Base-by-base conservation (phyloP, 2,113 vertebrate genomes). In the Himantopus leucocephalus region DNA sequence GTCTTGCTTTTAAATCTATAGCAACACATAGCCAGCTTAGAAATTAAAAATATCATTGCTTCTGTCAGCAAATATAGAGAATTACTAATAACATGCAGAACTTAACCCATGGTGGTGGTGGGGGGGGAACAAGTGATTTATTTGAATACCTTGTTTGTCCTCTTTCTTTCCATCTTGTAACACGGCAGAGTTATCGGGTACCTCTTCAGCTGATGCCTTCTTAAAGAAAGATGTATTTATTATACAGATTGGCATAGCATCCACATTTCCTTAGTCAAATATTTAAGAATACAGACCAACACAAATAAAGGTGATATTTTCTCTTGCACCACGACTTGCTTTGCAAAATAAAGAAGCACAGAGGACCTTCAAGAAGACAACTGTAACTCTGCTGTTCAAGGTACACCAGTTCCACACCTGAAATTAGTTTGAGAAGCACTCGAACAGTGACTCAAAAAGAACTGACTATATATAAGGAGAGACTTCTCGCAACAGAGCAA, bases 71-170 rank as follows among this genome's bases (percentile, higher is more conserved):
- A 92, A 70, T 29, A 71, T 1, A 74, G 13, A 8, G n/a, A 4
- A 34, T 74, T 73, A 87, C 37, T 64, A 50, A 66, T 82, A 90
- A 17, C 16, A 73, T 7, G 35, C 1, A 35, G 16, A 72, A 66
- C 26, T 87, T 64, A 92, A 92, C 21, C 7, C 50, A 12, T 39
- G 39, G 39, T 10, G 39, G 39, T 39, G 39, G 39, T 0, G 7
- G 17, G 20, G 47, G 48, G 48, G 22, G 7, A 23, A 48, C 48
- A 23, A 48, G 11, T 41, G 23, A 78, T 50, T 96, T 95, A 52
- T 84, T 94, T 86, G 41, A 93, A 72, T 98, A 98, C 98, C 98
- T 98, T 98, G 96, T 78, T 97, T 98, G 68, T 98, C 97, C 96
- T 98, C 97, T 84, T 95, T 96, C 85, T 96, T 96, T 67, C 81